A percentile compares a stretch with the other conserved stretches of the same genome.
These are phyloP conservation scores for Papilio machaon DNA, from an alignment of 1,140 invertebrate genomes.

Conservation along the genomic window DNA sequence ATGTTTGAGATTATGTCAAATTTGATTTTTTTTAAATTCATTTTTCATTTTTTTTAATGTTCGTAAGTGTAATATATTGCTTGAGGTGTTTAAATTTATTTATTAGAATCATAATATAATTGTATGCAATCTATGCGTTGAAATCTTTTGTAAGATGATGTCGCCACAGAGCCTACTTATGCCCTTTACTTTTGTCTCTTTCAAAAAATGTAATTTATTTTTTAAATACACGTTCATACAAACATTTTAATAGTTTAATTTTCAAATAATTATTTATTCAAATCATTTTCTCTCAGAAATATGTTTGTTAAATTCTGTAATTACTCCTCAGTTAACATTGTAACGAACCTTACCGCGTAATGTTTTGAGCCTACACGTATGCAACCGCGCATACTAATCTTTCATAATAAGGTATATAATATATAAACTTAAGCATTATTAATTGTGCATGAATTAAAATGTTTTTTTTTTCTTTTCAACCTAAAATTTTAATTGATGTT, in stretches of 20 bases:
- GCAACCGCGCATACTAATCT: not conserved
- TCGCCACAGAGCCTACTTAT: conserved; percentile 16
- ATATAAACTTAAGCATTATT: not conserved
- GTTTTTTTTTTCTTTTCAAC: not conserved
- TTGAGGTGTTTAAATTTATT: not conserved
- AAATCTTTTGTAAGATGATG: conserved; percentile 47
- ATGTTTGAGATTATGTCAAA: not conserved
- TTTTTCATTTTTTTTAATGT: too few relatives aligned
- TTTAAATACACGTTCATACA: not conserved
- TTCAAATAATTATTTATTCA: not conserved
- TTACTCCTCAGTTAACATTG: not conserved
- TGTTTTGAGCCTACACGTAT: not conserved
- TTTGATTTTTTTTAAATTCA: not conserved
- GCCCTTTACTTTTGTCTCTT: not conserved
- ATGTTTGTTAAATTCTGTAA: not conserved
- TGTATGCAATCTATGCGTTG: conserved; percentile 41
- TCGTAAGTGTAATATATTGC: not conserved
- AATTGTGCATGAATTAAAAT: not conserved
- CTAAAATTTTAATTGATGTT: too few relatives aligned
- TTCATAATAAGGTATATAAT: not conserved
- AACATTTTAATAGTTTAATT: not conserved
- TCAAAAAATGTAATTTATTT: not conserved
- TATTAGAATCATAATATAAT: not conserved
- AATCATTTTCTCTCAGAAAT: not conserved
- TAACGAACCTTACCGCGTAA: not conserved